These are phyloP conservation scores for Dendrophyllia cribrosa DNA, from an alignment of 64 coral and sea anemone species.

Conservation along the genomic window DNA sequence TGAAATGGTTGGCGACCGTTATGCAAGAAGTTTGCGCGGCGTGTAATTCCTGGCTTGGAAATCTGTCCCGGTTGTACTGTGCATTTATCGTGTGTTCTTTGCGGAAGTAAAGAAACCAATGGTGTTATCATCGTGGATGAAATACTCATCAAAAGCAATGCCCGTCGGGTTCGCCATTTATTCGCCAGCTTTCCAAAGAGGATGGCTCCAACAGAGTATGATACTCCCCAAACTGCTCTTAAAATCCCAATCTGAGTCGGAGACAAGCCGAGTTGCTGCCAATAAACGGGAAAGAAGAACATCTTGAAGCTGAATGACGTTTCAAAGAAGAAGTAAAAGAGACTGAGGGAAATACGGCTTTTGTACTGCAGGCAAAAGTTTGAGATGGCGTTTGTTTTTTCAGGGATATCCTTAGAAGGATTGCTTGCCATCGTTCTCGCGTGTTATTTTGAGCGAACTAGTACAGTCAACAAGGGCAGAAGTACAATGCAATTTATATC, in stretches of 20 bases:
- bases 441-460: not conserved
- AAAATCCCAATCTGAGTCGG: conserved; percentile 38
- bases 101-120: conserved; percentile 24
- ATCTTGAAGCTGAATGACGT: conserved; percentile 33
- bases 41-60: too few relatives aligned
- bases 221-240: conserved; percentile 23
- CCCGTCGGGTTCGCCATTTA: not conserved
- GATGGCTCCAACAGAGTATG: not conserved
- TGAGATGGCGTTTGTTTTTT: not conserved
- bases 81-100: conserved; percentile 20
- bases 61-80: not conserved
- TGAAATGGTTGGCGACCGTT: not conserved
- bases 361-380: not conserved
- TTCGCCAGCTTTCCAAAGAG: conserved; percentile 26
- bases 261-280: conserved; percentile 33
- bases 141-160: conserved; percentile 29
- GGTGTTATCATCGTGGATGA: conserved; percentile 12
- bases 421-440: not conserved
- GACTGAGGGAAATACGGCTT: not conserved
- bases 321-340: conserved; percentile 41
- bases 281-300: conserved; percentile 30
- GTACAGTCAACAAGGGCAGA: too few relatives aligned
- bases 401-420: not conserved
- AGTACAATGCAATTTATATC: too few relatives aligned
- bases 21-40: not conserved